Evolutionary conservation across 2,797 vertebrate genomes (phyloP).

Genomic region (Mareca penelope): DNA sequence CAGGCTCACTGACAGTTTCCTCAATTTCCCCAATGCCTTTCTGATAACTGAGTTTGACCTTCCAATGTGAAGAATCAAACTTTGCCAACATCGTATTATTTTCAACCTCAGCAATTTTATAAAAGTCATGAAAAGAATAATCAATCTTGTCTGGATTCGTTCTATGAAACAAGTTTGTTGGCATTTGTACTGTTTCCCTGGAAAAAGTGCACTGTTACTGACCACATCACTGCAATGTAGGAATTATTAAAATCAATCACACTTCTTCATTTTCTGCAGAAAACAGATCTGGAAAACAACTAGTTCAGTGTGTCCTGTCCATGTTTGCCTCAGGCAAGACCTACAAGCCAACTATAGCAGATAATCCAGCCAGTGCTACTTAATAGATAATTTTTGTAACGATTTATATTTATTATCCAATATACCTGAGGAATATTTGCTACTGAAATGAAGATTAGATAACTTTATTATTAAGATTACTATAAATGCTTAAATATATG

Average conservation of each 20-base stretch:
- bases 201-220: background rate
- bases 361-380: background rate
- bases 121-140: background rate
- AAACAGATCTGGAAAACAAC: background rate
- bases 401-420: background rate
- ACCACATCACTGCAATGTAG: background rate
- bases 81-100: background rate
- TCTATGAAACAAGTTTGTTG: background rate
- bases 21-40: background rate
- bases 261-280: background rate
- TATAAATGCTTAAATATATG: background rate
- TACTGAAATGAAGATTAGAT: background rate
- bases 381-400: background rate
- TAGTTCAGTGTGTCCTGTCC: background rate
- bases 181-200: background rate
- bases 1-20: background rate
- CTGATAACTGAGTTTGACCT: background rate
- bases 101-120: background rate
- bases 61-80: background rate
- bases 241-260: background rate
- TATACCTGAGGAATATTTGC: background rate
- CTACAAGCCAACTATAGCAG: background rate
- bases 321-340: background rate
- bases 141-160: background rate
- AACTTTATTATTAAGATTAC: background rate